phyloP scores from a whole-genome alignment of 2,797 vertebrate species.

The Peromyscus eremicus region DNA sequence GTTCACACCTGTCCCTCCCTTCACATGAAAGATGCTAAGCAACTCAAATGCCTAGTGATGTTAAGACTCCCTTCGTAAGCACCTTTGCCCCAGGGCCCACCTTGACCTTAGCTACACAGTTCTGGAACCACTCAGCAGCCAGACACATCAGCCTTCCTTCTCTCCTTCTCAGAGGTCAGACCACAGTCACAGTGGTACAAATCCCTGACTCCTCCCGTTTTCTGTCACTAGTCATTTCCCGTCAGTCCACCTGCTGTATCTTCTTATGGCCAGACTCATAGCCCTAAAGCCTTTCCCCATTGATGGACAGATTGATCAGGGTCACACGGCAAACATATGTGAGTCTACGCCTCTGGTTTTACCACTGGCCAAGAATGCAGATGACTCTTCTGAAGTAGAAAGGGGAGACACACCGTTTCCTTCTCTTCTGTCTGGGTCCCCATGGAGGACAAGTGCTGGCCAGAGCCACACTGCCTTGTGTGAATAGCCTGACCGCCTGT shows the following conservation, averaged over 20 bases:
- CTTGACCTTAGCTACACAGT: not conserved
- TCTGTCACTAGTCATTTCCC: not conserved
- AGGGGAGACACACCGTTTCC: not conserved
- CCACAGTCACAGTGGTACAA: not conserved
- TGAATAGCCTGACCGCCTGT: not conserved
- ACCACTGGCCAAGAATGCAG: not conserved
- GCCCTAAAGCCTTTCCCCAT: not conserved
- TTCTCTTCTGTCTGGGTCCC: not conserved
- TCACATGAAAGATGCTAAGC: not conserved
- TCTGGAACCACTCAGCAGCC: not conserved
- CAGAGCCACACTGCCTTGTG: not conserved
- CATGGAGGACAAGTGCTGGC: no score
- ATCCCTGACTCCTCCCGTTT: not conserved
- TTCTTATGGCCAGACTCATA: not conserved
- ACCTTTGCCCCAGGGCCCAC: not conserved
- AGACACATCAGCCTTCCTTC: not conserved
- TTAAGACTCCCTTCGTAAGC: not conserved
- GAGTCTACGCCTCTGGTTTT: not conserved
- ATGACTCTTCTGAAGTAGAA: not conserved
- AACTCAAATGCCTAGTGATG: not conserved
- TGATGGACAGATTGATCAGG: not conserved
- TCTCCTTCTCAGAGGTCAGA: not conserved
- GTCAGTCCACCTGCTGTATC: not conserved
- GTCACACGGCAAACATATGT: no score
- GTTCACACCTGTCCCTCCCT: not conserved